Conservation (phyloP, 2,888 invertebrate species). For the Heliconius cydno region DNA sequence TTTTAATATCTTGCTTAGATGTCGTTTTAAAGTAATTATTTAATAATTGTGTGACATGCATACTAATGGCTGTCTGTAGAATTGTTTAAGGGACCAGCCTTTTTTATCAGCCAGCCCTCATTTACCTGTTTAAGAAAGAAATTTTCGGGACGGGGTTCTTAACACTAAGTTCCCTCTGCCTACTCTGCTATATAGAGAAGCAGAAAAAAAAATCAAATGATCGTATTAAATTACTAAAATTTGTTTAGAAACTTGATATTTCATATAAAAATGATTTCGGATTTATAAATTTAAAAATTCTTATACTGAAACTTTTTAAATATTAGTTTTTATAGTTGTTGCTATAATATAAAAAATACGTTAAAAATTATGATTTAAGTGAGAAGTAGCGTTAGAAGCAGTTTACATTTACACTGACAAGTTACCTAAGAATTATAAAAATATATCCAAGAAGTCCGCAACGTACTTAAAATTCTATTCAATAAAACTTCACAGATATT, state of each 20-base stretch:
- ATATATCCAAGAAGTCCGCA: constrained; percentile 34
- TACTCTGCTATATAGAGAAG: too few species aligned
- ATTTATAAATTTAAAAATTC: too few species aligned
- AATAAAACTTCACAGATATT: constrained; percentile 46
- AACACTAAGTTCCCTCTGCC: too few species aligned
- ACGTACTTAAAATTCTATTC: constrained; percentile 44
- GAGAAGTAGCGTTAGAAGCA: not conserved
- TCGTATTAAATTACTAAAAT: too few species aligned
- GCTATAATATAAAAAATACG: not conserved
- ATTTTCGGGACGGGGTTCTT: too few species aligned
- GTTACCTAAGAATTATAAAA: constrained; percentile 43
- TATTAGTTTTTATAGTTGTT: not conserved
- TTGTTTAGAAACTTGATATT: too few species aligned
- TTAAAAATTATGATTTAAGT: not conserved
- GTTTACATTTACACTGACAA: constrained; percentile 36
- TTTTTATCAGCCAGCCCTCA: not conserved
- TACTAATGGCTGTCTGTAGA: constrained; percentile 20
- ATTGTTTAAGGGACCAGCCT: not conserved
- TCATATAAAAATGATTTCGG: too few species aligned
- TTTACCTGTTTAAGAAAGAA: not conserved
- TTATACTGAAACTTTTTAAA: too few species aligned
- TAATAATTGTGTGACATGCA: constrained; percentile 26
- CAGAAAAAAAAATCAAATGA: too few species aligned
- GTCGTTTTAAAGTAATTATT: constrained; percentile 29
- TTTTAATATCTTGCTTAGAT: constrained; percentile 23